A percentile compares a stretch with the other conserved stretches of the same genome.
Conservation (phyloP, 2,113 vertebrate species). For the Brachirus orientalis region DNA sequence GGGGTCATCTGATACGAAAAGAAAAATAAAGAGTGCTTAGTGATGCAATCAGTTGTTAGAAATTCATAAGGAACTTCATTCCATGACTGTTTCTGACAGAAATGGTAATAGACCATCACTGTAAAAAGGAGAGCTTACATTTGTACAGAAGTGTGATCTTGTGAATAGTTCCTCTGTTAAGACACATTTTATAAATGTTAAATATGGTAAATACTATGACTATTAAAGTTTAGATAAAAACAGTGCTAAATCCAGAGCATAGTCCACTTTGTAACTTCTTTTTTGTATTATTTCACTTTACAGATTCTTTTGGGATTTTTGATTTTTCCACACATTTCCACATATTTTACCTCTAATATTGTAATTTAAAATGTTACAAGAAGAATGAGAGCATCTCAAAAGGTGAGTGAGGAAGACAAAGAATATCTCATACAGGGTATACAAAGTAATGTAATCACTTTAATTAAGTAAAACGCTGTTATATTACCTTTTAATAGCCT, state of each 20-base stretch:
- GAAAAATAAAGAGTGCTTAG: conserved; percentile 16
- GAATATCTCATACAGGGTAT: too few species aligned
- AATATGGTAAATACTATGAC: conserved; percentile 71
- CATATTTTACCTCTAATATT: background rate
- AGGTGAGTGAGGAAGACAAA: background rate
- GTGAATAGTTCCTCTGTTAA: conserved; percentile 76
- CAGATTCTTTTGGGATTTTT: too few species aligned
- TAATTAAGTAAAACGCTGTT: too few species aligned
- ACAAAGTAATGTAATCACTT: too few species aligned
- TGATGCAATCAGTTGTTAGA: conserved; percentile 59
- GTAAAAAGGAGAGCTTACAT: conserved; percentile 53
- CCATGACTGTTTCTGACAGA: conserved; percentile 36
- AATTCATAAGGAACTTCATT: conserved; percentile 42
- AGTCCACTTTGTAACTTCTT: conserved; percentile 28
- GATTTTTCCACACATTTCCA: too few species aligned
- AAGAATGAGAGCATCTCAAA: background rate
- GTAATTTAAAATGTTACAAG: background rate
- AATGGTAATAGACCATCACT: conserved; percentile 55
- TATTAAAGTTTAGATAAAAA: conserved; percentile 80
- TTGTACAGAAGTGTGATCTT: conserved; percentile 78
- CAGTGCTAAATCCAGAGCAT: conserved; percentile 43
- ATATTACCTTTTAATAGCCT: background rate
- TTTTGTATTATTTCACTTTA: too few species aligned
- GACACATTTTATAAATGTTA: conserved; percentile 82
- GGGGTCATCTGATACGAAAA: background rate